phyloP scores from a whole-genome alignment of 2,113 vertebrate species.

The Chionis minor region DNA sequence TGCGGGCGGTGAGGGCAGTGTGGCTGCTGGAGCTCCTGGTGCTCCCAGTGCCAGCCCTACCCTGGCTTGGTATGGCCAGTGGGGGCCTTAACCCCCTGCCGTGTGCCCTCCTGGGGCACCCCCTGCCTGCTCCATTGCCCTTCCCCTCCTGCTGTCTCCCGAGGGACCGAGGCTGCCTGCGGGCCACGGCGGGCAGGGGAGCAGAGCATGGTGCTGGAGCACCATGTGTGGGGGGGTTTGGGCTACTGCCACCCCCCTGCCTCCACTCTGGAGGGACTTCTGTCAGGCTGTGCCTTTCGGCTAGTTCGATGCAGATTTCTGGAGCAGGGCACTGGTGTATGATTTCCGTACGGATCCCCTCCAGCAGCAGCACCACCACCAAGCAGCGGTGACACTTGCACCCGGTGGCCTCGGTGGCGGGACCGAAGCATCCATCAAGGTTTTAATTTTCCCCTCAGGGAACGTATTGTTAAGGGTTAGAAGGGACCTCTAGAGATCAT shows the following conservation, averaged over 20 bases:
- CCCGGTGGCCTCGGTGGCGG: accelerated
- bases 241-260: neutral
- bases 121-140: neutral
- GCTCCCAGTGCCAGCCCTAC: neutral
- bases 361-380: neutral
- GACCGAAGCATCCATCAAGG: neutral
- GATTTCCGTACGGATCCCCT: neutral
- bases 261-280: neutral
- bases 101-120: neutral
- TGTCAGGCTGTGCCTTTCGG: neutral
- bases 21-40: neutral
- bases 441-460: neutral
- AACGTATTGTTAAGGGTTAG: neutral
- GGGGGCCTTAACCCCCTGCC: neutral
- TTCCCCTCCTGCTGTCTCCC: neutral
- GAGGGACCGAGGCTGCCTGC: neutral
- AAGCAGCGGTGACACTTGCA: neutral
- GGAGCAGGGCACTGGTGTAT: neutral
- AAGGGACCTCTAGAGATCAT: neutral
- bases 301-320: neutral
- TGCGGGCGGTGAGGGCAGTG: accelerated
- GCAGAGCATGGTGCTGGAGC: neutral
- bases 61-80: neutral
- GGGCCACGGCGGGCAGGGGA: neutral
- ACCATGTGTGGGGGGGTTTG: accelerated